These are phyloP conservation scores for Scrobipalpa costella DNA, from an alignment of 2,888 invertebrate genomes.

Conservation along the genomic window DNA sequence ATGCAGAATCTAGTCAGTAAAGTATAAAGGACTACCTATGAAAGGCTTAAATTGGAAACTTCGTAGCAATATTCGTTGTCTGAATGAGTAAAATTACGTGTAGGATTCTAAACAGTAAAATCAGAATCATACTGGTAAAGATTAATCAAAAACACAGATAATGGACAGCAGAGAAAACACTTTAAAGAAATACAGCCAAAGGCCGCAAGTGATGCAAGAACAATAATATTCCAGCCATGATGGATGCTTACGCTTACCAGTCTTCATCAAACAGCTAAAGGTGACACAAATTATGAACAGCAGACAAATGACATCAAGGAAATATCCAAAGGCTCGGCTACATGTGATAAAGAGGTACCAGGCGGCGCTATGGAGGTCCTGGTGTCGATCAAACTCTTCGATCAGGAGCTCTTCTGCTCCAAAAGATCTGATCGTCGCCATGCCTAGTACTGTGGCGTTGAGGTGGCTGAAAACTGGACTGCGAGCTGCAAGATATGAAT, in stretches of 20 bases:
- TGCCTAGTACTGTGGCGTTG: conserved; percentile 88
- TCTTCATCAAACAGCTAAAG: conserved; percentile 81
- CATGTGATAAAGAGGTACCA: conserved; percentile 85
- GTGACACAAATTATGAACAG: conserved; percentile 84
- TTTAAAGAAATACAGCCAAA: too few species aligned
- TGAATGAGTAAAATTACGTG: too few species aligned
- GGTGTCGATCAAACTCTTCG: conserved; percentile 79
- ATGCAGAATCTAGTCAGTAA: neutral
- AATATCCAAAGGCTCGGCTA: conserved; percentile 84
- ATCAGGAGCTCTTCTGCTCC: conserved; percentile 84
- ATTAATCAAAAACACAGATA: too few species aligned
- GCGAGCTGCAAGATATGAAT: conserved; percentile 79
- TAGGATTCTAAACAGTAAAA: too few species aligned
- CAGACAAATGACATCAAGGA: conserved; percentile 83
- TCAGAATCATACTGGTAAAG: neutral
- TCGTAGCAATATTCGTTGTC: too few species aligned
- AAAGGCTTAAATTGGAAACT: neutral
- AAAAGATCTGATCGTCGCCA: conserved; percentile 90
- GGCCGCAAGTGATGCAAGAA: too few species aligned
- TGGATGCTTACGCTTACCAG: conserved; percentile 48
- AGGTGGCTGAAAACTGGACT: conserved; percentile 93
- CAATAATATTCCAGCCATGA: too few species aligned
- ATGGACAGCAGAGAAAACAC: too few species aligned
- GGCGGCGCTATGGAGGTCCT: conserved; percentile 84
- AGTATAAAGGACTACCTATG: neutral